A percentile compares a stretch with the other conserved stretches of the same genome.
Evolutionary conservation across 2,797 vertebrate genomes (phyloP).

Genomic region (Danio albolineatus): DNA sequence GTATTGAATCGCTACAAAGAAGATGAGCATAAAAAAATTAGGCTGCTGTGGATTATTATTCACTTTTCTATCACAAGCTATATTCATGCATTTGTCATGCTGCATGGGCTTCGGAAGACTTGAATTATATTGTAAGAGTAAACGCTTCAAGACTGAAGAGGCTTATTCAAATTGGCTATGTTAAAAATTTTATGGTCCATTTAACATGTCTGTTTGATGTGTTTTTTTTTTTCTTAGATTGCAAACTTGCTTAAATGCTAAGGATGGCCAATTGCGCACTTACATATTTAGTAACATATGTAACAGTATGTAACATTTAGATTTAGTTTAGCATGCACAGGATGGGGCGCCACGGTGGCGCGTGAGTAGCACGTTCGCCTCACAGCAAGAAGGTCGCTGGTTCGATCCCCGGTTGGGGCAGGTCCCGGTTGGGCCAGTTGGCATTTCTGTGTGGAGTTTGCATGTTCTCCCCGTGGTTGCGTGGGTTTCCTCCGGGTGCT

Average conservation of each 20-base stretch:
- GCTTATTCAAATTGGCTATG: constrained; percentile 9
- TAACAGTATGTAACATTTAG: neutral
- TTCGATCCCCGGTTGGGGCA: no score
- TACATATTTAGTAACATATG: neutral
- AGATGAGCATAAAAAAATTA: constrained; percentile 7
- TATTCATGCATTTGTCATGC: neutral
- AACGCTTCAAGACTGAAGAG: neutral
- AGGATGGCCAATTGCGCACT: neutral
- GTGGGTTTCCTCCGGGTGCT: no score
- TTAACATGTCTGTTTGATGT: neutral
- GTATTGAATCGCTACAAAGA: neutral
- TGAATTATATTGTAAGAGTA: neutral
- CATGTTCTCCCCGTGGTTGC: no score
- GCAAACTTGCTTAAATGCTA: neutral
- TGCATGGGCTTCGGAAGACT: neutral
- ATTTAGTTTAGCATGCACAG: neutral
- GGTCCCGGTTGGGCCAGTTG: no score
- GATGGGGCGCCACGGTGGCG: no score
- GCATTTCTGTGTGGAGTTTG: no score
- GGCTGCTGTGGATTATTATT: constrained; percentile 7
- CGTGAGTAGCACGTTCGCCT: no score
- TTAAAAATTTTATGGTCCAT: neutral
- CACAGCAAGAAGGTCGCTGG: no score
- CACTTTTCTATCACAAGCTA: constrained; percentile 11
- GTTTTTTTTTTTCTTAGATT: neutral